Conservation (phyloP, 2,888 invertebrate genomes). For the Eupithecia insigniata region DNA sequence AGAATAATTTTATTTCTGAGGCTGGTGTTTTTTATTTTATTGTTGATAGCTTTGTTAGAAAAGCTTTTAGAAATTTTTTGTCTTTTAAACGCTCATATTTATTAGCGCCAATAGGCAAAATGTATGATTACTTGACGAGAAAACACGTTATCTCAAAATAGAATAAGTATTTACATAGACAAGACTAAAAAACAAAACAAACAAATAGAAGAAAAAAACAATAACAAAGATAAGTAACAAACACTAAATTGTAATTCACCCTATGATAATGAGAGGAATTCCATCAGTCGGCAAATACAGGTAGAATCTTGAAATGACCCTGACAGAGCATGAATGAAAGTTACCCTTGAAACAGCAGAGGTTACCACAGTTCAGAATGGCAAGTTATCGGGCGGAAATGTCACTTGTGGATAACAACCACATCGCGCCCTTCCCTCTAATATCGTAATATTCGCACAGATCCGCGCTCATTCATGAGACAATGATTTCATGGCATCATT, state of each 20-base stretch:
- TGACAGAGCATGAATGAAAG: slow-evolving; percentile 32
- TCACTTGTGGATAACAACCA: slow-evolving; percentile 68
- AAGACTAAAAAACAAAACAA: no score
- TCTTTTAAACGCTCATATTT: not conserved
- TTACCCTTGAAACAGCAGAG: slow-evolving; percentile 34
- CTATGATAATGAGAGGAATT: not conserved
- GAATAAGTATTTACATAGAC: no score
- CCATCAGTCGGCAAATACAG: not conserved
- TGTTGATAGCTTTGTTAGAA: not conserved
- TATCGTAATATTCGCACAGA: slow-evolving; percentile 50
- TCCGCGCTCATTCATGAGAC: slow-evolving; percentile 20
- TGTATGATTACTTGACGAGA: not conserved
- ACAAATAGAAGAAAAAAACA: no score
- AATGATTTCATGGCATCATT: slow-evolving; percentile 22
- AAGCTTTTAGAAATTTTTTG: not conserved
- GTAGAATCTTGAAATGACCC: slow-evolving; percentile 7
- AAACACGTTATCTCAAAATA: not conserved
- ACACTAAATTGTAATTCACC: not conserved
- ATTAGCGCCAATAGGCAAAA: not conserved
- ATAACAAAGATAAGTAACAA: no score
- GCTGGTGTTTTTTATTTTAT: not conserved
- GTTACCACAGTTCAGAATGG: slow-evolving; percentile 38
- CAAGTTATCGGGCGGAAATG: slow-evolving; percentile 74
- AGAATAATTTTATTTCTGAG: not conserved
- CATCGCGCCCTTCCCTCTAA: slow-evolving; percentile 59